A percentile compares a stretch with the other conserved stretches of the same genome.
Conservation (phyloP, 2,888 invertebrate genomes). For the Pachliopta kotzebuea region DNA sequence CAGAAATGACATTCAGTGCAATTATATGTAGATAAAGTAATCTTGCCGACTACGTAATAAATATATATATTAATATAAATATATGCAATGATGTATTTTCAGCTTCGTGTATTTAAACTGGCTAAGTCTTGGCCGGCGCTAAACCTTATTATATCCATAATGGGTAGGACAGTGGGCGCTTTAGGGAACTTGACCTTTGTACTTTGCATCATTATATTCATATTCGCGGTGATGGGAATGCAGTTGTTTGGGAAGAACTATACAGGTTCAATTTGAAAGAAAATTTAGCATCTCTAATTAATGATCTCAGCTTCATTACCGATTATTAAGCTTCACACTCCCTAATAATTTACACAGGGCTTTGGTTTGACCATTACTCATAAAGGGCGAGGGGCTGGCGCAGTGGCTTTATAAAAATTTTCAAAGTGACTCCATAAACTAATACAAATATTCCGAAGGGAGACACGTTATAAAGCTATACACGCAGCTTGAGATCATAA, state of each 20-base stretch:
- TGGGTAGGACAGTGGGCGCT: conserved; percentile 97
- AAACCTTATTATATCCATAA: conserved; percentile 96
- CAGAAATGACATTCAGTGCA: background rate
- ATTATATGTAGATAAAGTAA: background rate
- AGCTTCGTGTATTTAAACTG: conserved; percentile 97
- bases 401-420: conserved; percentile 75
- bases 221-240: conserved; percentile 98
- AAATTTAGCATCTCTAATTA: conserved; percentile 75
- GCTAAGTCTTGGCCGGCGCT: conserved; percentile 98
- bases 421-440: conserved; percentile 53
- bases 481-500: conserved; percentile 76
- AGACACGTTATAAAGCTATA: conserved; percentile 75
- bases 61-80: conserved; percentile 45
- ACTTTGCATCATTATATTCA: conserved; percentile 97
- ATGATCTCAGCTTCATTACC: conserved; percentile 73
- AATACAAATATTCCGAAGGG: conserved; percentile 46
- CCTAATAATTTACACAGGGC: conserved; percentile 75
- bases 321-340: conserved; percentile 76
- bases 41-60: background rate
- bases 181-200: conserved; percentile 97
- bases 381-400: conserved; percentile 62
- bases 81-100: conserved; percentile 76
- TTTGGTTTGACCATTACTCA: conserved; percentile 73
- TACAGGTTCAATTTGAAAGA: conserved; percentile 82
- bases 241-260: conserved; percentile 96